Evolutionary conservation across 2,888 invertebrate genomes (phyloP).

Genomic region (Leucophenga montana): DNA sequence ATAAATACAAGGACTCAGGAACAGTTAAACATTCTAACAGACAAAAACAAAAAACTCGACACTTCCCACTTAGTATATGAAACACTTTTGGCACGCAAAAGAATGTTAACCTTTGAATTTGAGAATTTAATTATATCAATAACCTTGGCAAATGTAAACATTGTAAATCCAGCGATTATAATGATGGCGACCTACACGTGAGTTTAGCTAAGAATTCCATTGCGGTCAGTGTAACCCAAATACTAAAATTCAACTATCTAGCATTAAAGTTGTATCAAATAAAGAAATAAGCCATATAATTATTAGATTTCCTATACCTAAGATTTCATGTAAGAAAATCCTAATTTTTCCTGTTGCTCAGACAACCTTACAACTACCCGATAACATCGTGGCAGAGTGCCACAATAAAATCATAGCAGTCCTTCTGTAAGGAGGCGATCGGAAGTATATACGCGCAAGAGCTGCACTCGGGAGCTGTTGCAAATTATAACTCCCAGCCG

Average conservation of each 20-base stretch:
- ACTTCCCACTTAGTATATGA: constrained; percentile 29
- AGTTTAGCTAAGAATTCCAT: not conserved
- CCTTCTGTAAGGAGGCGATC: not conserved
- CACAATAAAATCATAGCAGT: not conserved
- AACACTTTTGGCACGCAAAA: constrained; percentile 25
- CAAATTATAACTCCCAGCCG: not conserved
- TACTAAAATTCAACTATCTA: not conserved
- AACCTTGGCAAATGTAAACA: constrained; percentile 17
- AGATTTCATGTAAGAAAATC: not conserved
- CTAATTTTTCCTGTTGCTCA: not conserved
- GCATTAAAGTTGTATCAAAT: not conserved
- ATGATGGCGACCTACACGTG: not conserved
- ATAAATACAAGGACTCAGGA: not conserved
- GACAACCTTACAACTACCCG: not conserved
- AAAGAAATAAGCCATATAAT: not conserved
- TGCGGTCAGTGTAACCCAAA: not conserved
- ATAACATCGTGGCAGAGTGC: not conserved
- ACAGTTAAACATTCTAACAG: not conserved
- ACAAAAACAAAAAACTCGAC: constrained; percentile 2
- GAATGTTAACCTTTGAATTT: constrained; percentile 22
- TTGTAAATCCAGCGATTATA: constrained; percentile 26
- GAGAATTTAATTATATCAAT: constrained; percentile 30
- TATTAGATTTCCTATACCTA: not conserved
- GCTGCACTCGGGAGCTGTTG: not conserved
- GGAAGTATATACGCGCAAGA: not conserved